Evolutionary conservation across 2,113 vertebrate genomes (phyloP).

Genomic region (Calidris pugnax): DNA sequence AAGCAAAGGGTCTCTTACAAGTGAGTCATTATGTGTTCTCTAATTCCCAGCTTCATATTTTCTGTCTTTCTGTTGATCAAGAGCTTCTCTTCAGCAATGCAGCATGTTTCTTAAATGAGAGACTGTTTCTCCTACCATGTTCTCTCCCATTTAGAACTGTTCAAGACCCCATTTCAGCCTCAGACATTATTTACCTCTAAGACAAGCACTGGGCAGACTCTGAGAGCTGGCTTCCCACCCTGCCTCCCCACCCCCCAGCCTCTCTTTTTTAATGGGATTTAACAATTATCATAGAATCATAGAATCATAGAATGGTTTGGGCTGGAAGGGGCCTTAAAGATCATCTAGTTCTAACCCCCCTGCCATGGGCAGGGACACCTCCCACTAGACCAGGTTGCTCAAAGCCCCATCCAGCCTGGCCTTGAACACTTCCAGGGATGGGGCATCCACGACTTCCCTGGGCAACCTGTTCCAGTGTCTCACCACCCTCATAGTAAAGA

Average conservation of each 20-base stretch:
- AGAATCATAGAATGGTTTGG: no score
- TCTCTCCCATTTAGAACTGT: background rate
- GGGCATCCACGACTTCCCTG: no score
- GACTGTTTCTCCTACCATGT: background rate
- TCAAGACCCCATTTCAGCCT: background rate
- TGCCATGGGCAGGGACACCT: no score
- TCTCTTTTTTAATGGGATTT: background rate
- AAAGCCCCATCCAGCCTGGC: no score
- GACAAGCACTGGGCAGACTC: background rate
- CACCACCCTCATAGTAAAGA: no score
- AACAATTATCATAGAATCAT: background rate
- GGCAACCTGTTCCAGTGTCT: no score
- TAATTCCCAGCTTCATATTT: background rate
- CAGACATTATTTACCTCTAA: background rate
- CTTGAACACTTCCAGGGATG: no score
- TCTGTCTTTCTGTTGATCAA: background rate
- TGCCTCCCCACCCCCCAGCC: accelerated
- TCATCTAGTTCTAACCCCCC: no score
- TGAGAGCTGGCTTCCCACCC: background rate
- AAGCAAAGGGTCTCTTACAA: background rate
- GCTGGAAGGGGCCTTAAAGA: no score
- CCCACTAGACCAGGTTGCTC: no score
- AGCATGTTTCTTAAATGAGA: background rate
- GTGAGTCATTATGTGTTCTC: background rate
- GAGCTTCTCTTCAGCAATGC: background rate